Conservation (phyloP, 2,888 invertebrate genomes). For the Hipparchia semele region DNA sequence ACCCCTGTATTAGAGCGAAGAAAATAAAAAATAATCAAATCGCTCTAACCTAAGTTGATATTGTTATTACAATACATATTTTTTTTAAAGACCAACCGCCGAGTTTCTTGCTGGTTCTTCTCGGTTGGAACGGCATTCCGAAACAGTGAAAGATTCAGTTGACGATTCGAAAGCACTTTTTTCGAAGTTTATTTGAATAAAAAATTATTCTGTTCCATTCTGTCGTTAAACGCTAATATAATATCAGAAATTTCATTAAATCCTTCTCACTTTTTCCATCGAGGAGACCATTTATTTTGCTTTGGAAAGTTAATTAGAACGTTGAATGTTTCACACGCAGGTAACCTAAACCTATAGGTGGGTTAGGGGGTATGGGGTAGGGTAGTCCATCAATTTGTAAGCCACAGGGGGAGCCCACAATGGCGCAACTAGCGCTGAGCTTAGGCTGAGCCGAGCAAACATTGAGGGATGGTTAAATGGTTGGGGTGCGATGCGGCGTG, state of each 20-base stretch:
- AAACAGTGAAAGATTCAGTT: too few relatives aligned
- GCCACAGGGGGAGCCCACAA: slow-evolving; percentile 24
- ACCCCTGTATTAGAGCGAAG: too few relatives aligned
- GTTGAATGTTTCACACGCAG: not conserved
- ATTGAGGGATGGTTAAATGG: slow-evolving; percentile 30
- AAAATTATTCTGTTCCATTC: too few relatives aligned
- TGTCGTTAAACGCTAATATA: too few relatives aligned
- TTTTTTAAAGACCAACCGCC: too few relatives aligned
- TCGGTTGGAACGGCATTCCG: too few relatives aligned
- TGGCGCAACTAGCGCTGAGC: slow-evolving; percentile 24
- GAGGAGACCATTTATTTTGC: not conserved
- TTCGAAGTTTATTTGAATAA: too few relatives aligned
- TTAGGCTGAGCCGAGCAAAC: slow-evolving; percentile 31
- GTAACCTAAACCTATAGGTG: not conserved
- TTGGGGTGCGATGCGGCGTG: slow-evolving; percentile 29
- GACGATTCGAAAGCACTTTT: too few relatives aligned
- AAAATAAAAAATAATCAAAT: too few relatives aligned
- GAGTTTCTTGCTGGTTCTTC: too few relatives aligned
- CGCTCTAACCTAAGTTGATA: too few relatives aligned
- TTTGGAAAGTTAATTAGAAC: slow-evolving; percentile 8
- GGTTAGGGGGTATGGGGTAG: slow-evolving; percentile 1
- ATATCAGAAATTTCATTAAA: not conserved
- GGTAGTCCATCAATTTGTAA: slow-evolving; percentile 31
- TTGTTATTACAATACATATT: too few relatives aligned
- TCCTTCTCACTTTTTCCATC: not conserved